These are phyloP conservation scores for Drosophila arizonae DNA, from an alignment of 1,140 invertebrate genomes.

Conservation along the genomic window DNA sequence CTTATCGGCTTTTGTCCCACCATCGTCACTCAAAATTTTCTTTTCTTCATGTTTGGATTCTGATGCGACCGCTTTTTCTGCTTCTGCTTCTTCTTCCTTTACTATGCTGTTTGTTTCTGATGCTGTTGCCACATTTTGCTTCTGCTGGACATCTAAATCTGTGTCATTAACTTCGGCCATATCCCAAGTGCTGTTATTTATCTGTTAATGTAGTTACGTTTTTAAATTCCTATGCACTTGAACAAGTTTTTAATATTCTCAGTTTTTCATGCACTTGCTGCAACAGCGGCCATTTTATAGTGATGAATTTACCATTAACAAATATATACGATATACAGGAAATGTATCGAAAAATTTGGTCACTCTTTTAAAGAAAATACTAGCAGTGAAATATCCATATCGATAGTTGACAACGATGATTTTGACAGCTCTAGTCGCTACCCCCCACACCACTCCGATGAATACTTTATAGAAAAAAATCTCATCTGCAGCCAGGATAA, in stretches of 20 bases:
- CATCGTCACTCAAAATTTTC: conserved; percentile 12
- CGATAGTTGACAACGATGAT: conserved; percentile 27
- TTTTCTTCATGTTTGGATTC: conserved; percentile 34
- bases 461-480: conserved; percentile 77
- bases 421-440: conserved; percentile 38
- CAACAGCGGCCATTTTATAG: conserved; percentile 56
- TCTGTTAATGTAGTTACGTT: not conserved
- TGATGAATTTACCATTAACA: conserved; percentile 19
- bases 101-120: conserved; percentile 35
- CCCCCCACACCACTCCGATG: conserved; percentile 56
- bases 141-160: conserved; percentile 16
- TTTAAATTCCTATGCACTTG: conserved; percentile 32
- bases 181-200: conserved; percentile 1
- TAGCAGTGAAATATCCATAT: not conserved
- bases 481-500: conserved; percentile 68
- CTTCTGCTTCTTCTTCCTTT: not conserved
- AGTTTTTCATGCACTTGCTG: conserved; percentile 50
- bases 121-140: conserved; percentile 1
- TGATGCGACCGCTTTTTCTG: conserved; percentile 41
- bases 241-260: not conserved
- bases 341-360: conserved; percentile 4
- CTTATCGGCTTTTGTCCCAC: conserved; percentile 15
- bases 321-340: conserved; percentile 7
- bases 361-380: too few species aligned
- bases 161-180: conserved; percentile 50